These are phyloP conservation scores for Podarcis raffonei DNA, from an alignment of 2,113 vertebrate species.

Conservation along the genomic window DNA sequence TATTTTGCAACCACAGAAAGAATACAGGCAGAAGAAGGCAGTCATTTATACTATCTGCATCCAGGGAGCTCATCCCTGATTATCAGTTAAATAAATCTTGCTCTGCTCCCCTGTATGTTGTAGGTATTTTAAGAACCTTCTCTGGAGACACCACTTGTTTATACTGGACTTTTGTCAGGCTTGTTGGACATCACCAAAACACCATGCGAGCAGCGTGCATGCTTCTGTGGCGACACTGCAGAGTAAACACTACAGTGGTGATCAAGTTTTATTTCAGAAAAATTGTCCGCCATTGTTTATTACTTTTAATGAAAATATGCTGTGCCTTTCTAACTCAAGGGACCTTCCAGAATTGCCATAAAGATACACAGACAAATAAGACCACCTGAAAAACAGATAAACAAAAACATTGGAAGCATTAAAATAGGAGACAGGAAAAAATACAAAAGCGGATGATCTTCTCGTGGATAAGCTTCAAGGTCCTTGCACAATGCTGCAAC, in stretches of 20 bases:
- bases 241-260: background rate
- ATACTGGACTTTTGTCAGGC: too few species aligned
- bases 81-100: background rate
- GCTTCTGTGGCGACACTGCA: background rate
- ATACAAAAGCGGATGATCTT: background rate
- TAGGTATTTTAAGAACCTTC: background rate
- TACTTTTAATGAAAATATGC: background rate
- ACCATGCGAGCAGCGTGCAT: background rate
- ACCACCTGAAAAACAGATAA: background rate
- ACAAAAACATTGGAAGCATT: background rate
- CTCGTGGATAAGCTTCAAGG: background rate
- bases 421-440: background rate
- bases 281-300: background rate
- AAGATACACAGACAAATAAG: background rate
- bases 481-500: background rate
- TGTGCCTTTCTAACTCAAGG: background rate
- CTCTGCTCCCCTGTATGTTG: background rate
- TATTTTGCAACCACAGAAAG: background rate
- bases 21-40: background rate
- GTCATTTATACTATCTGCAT: background rate
- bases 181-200: background rate
- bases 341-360: background rate
- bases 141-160: background rate
- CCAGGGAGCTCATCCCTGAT: background rate
- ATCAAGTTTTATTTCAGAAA: background rate